Base-by-base conservation (phyloP, 92 coral and sea anemone genomes). In the Isaurus tuberculatus region DNA sequence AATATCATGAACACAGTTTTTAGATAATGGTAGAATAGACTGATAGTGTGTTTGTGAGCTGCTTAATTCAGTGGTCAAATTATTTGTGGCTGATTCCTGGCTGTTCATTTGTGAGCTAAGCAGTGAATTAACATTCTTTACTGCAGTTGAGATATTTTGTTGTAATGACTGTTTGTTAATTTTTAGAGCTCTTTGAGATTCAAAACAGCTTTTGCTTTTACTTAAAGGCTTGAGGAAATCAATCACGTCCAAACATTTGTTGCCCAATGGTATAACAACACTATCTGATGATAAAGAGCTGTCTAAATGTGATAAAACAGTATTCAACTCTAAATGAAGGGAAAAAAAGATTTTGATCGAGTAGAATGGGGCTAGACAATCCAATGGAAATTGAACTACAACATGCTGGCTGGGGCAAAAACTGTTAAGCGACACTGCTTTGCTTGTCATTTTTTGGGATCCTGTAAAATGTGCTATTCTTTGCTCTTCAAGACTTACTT, bases 281-380 rank as follows among this genome's bases (percentile, higher is more conserved):
- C 82, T 61, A 46, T 77, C 51, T 1, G 48, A 22, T 23, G 33
- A 22, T n/a, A 58, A 9, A 10, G 70, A 31, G 20, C 23, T 60
- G 22, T 20, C 29, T 4, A 77, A 77, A 34, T 15, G 42, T 77
- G 82, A 58, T 17, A 77, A 77, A 77, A 77, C 9, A 5, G 70
- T 26, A 55, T 77, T 77, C 70, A 77, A 77, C 16, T 77, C 57
- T 13, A 77, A 27, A 53, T 77, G 53, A 14, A 77, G 26, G 23
- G 26, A 32, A 15, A 77, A 57, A 34, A 20, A 33, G 51, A 60
- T 67, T 33, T 2, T 58, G 55, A 77, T 36, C 1, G 53, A 65
- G 58, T 77, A 27, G 36, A 77, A 26, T 23, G 19, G 42, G 8
- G 16, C 53, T n/a, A 34, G 5, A 34, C 33, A 0, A 5, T 25